phyloP scores from a whole-genome alignment of 2,888 invertebrate species.

The Cerceris ruficornis region DNA sequence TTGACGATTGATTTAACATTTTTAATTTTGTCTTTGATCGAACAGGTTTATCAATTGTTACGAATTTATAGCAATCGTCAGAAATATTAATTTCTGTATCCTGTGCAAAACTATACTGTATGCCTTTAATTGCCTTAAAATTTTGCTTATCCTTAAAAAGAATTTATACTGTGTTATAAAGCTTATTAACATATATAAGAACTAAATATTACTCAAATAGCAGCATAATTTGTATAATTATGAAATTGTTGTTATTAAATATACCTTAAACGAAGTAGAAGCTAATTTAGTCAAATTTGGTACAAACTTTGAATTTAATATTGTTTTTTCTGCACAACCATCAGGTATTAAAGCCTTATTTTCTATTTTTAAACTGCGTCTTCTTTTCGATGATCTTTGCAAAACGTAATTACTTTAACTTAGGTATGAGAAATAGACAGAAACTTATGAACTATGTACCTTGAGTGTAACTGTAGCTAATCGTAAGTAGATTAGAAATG shows the following conservation, averaged over 20 bases:
- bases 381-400: conserved; percentile 16
- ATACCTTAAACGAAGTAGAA: conserved; percentile 23
- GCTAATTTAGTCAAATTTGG: conserved; percentile 7
- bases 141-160: conserved; percentile 39
- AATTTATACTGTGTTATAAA: conserved; percentile 1
- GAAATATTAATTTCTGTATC: no score
- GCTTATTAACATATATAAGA: neutral
- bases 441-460: neutral
- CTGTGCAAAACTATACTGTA: no score
- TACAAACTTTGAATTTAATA: neutral
- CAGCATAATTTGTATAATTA: neutral
- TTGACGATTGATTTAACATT: no score
- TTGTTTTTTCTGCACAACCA: conserved; percentile 15
- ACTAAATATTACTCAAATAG: neutral
- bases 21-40: no score
- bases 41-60: no score
- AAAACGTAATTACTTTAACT: conserved; percentile 1
- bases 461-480: no score
- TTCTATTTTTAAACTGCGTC: conserved; percentile 7
- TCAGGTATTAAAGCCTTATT: conserved; percentile 20
- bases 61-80: no score
- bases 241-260: conserved; percentile 7
- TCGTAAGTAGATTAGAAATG: no score
- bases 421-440: neutral
- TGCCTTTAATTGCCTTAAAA: neutral